Conservation (phyloP, 37 sponge, comb jelly and placozoan species). For the Bolinopsis microptera region DNA sequence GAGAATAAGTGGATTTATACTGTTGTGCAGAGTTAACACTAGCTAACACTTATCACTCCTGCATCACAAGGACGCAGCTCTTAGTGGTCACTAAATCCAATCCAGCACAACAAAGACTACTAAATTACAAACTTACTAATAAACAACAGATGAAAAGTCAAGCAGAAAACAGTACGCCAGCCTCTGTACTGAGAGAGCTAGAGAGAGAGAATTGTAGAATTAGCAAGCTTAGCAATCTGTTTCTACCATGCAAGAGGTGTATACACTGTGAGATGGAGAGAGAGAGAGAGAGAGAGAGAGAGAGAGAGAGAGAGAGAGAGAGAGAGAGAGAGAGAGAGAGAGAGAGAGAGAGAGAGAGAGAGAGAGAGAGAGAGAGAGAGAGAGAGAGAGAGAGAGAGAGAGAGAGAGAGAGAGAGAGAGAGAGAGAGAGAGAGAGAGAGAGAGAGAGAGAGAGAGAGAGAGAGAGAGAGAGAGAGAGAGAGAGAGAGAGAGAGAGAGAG, state of each 20-base stretch:
- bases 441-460: slow-evolving; percentile 7
- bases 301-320: not conserved
- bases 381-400: not conserved
- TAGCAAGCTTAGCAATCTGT: not conserved
- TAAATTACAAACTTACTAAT: not conserved
- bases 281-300: not conserved
- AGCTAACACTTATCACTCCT: no score
- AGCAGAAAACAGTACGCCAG: not conserved
- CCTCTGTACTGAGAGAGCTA: not conserved
- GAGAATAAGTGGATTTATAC: no score
- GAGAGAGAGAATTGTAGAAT: no score
- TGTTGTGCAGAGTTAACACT: no score
- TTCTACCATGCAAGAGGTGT: not conserved
- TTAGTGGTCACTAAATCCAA: not conserved
- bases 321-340: not conserved
- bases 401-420: not conserved
- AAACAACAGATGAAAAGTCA: not conserved
- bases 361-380: not conserved
- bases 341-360: not conserved
- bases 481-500: slow-evolving; percentile 7
- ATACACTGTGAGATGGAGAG: no score
- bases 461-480: slow-evolving; percentile 7
- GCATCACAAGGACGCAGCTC: not conserved
- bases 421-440: not conserved
- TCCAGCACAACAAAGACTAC: not conserved